Evolutionary conservation across 2,113 vertebrate species (phyloP).

Genomic region (Garra rufa): DNA sequence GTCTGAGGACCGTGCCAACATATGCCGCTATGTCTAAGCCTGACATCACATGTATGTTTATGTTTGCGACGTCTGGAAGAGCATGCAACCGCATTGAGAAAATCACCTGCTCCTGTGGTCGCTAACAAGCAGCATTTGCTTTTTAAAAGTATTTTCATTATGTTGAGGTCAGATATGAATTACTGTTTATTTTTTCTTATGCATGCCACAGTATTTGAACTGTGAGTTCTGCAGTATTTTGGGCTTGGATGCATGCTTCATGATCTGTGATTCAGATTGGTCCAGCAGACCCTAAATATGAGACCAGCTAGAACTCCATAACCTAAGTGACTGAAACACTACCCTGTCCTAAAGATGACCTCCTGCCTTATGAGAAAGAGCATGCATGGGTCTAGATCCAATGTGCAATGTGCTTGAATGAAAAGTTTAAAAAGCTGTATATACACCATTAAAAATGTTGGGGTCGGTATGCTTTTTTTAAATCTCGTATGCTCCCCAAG

Average conservation of each 20-base stretch:
- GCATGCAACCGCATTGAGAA: neutral
- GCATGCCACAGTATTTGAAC: neutral
- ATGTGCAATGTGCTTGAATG: neutral
- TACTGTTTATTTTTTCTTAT: neutral
- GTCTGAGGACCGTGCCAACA: neutral
- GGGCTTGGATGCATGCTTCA: neutral
- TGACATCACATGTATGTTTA: constrained; percentile 43
- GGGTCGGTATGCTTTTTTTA: no score
- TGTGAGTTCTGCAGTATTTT: neutral
- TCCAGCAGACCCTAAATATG: constrained; percentile 20
- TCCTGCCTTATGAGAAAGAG: neutral
- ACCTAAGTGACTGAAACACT: constrained; percentile 24
- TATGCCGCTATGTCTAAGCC: constrained; percentile 19
- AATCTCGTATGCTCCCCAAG: neutral
- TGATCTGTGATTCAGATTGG: neutral
- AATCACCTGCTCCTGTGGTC: neutral
- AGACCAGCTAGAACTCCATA: constrained; percentile 17
- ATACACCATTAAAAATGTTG: no score
- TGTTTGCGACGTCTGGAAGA: constrained; percentile 25
- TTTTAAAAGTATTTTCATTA: neutral
- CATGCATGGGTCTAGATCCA: neutral
- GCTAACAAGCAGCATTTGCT: neutral
- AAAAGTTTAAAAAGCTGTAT: neutral
- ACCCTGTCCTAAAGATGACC: neutral
- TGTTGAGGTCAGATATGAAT: neutral